phyloP scores from a whole-genome alignment of 2,113 vertebrate genomes.

The Lonchura striata region DNA sequence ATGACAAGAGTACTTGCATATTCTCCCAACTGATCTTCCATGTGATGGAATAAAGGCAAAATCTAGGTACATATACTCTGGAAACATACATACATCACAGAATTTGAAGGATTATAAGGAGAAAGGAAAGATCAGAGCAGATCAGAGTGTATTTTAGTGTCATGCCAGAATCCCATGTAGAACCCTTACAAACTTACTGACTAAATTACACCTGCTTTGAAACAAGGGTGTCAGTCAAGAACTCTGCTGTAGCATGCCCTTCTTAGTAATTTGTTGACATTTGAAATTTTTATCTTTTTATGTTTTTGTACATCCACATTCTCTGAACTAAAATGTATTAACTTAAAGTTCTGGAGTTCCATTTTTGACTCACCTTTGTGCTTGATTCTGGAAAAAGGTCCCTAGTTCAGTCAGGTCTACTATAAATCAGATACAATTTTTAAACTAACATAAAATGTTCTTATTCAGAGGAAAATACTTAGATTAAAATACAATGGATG shows the following conservation, averaged over 20 bases:
- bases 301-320: neutral
- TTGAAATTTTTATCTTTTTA: neutral
- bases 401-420: neutral
- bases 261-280: neutral
- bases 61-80: neutral
- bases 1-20: neutral
- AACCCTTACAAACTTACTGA: neutral
- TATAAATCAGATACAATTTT: neutral
- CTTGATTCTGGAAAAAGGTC: neutral
- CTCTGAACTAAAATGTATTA: neutral
- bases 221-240: neutral
- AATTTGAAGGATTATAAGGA: neutral
- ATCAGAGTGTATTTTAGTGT: neutral
- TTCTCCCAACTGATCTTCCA: neutral
- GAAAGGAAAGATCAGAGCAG: neutral
- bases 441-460: neutral
- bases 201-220: neutral
- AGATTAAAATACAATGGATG: neutral
- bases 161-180: accelerated
- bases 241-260: neutral
- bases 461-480: neutral
- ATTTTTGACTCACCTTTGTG: neutral
- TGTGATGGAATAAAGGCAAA: neutral
- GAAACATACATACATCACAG: neutral
- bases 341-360: neutral